Conservation (phyloP, 2,113 vertebrate species). For the Rhombomys opimus region DNA sequence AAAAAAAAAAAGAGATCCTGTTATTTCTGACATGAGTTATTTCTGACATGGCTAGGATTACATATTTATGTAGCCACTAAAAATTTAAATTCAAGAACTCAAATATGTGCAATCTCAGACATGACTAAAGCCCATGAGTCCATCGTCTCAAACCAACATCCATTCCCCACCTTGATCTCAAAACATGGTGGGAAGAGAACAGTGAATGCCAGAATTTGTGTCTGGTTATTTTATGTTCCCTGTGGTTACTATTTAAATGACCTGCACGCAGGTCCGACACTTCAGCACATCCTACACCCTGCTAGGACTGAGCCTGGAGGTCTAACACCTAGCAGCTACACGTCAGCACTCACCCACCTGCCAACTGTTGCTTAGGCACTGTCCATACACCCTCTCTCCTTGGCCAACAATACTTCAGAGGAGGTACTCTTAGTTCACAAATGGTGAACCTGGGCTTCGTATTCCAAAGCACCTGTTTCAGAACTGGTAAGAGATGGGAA, state of each 20-base stretch:
- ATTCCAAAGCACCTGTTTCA: not conserved
- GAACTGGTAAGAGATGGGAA: not conserved
- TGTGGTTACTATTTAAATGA: not conserved
- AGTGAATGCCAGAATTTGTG: not conserved
- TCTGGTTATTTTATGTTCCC: not conserved
- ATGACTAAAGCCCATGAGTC: not conserved
- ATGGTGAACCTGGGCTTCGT: not conserved
- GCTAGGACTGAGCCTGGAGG: not conserved
- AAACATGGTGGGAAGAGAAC: not conserved
- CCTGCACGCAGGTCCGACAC: not conserved
- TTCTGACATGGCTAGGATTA: not conserved
- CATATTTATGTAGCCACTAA: not conserved
- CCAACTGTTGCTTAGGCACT: not conserved
- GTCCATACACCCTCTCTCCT: not conserved
- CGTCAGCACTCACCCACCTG: not conserved
- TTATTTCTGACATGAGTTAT: not conserved
- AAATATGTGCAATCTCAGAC: not conserved
- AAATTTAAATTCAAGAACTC: not conserved
- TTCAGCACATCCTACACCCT: not conserved
- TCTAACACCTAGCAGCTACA: not conserved
- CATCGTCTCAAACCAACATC: not conserved
- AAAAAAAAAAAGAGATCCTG: not conserved
- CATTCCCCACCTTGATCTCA: not conserved
- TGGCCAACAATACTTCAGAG: not conserved
- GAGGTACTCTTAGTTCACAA: not conserved